phyloP scores from a whole-genome alignment of 2,888 invertebrate genomes.

The Tiliacea citrago region DNA sequence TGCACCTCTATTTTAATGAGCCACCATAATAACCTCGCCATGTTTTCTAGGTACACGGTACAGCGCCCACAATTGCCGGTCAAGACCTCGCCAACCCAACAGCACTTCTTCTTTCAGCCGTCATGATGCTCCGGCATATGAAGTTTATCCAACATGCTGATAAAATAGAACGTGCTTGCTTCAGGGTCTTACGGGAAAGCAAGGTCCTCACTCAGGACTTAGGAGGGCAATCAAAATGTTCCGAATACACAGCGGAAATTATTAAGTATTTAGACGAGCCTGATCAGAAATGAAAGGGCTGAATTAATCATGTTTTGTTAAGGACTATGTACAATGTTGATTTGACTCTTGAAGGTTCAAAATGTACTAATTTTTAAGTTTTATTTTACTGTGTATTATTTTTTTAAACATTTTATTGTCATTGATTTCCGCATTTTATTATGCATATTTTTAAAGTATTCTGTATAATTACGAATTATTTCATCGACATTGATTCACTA shows the following conservation, averaged over 20 bases:
- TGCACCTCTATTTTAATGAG: no score
- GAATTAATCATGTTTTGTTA: constrained; percentile 14
- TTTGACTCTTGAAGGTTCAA: constrained; percentile 2
- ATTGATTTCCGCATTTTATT: neutral
- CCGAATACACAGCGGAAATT: constrained; percentile 98
- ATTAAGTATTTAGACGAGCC: constrained; percentile 79
- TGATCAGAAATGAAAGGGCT: neutral
- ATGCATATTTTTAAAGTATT: neutral
- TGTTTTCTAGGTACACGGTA: constrained; percentile 96
- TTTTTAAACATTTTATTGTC: neutral
- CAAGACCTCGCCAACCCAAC: constrained; percentile 99
- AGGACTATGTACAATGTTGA: constrained; percentile 25
- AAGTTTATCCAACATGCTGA: constrained; percentile 93
- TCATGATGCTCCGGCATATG: constrained; percentile 99
- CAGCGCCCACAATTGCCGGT: constrained; percentile 99
- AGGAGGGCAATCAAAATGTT: constrained; percentile 97
- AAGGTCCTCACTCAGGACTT: constrained; percentile 97
- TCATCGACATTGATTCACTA: constrained; percentile 3
- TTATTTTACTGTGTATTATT: neutral
- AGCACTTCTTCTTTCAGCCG: constrained; percentile 97
- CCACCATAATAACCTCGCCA: neutral
- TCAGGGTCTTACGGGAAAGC: constrained; percentile 96
- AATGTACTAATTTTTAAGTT: neutral
- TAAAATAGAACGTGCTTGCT: constrained; percentile 95
- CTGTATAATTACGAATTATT: constrained; percentile 1